Base-by-base conservation (phyloP, 2,113 vertebrate genomes). In the Oxygymnocypris stewartii region DNA sequence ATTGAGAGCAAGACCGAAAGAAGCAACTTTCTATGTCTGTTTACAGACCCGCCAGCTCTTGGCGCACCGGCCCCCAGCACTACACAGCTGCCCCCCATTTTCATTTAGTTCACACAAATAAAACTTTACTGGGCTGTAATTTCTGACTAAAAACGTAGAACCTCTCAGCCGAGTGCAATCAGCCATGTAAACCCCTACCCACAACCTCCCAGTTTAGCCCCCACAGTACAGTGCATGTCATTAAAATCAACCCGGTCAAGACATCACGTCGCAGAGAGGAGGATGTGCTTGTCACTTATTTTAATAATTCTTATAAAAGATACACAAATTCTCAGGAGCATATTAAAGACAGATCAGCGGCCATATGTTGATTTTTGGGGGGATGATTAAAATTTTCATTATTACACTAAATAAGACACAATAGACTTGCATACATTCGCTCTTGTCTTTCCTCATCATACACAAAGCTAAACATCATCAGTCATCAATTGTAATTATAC, bases 161-260 rank as follows among this genome's bases (percentile, higher is more conserved):
- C 83, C 44, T 78, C 42, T 86, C n/a, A 84, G 78, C 79, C 51
- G 71, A 51, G 86, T 91, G 63, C 37, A 93, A 87, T 91, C 85
- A 42, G 73, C 51, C 78, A 73, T 63, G 61, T 35, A 59, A 84
- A 80, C 20, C 51, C 75, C n/a, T 13, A 2, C 28, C 13, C 18
- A 25, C 51, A 71, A n/a, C 40, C 40, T n/a, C n/a, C n/a, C 28
- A 67, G 25, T 16, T 51, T 11, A 42, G 40, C 18, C 23, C 23
- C 80, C 80, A 76, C 42, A 76, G n/a, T n/a, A 54, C 44, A 71
- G 51, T 14, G 35, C 20, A 81, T 65, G 67, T 80, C 73, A 69
- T 92, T 90, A 87, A 89, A 87, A 75, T 89, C 59, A 88, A 74
- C n/a, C 49, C 59, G 35, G 35, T 5, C n/a, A 42, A 54, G 42